phyloP scores from a whole-genome alignment of 2,113 vertebrate species.

The Lethenteron reissneri region DNA sequence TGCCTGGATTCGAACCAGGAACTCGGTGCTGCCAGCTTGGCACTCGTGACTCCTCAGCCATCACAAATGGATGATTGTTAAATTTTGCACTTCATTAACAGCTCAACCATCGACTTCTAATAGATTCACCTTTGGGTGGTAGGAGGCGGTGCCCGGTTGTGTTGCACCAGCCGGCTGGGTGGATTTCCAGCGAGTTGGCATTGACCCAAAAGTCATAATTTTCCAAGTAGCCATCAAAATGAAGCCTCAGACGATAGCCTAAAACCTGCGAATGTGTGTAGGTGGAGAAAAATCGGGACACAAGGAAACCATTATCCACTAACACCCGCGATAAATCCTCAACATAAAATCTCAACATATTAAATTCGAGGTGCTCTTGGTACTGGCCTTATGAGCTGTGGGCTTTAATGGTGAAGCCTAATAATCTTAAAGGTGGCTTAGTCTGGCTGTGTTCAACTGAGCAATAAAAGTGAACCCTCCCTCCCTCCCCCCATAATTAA shows the following conservation, averaged over 20 bases:
- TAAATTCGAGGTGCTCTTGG: neutral
- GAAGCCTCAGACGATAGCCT: conserved; percentile 68
- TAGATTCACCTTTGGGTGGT: conserved; percentile 66
- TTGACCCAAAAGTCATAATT: conserved; percentile 98
- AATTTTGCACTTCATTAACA: no score
- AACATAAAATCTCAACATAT: no score
- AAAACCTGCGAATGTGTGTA: conserved; percentile 36
- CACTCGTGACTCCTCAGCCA: no score
- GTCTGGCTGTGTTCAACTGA: no score
- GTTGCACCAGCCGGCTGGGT: conserved; percentile 76
- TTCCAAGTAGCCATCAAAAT: conserved; percentile 88
- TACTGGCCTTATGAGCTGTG: neutral
- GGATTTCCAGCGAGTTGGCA: conserved; percentile 66
- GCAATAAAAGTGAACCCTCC: no score
- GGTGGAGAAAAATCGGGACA: neutral
- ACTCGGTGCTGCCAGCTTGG: no score
- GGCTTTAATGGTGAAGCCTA: neutral
- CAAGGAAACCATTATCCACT: neutral
- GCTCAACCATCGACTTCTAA: no score
- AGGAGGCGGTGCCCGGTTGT: conserved; percentile 74
- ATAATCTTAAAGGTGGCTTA: neutral
- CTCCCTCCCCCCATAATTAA: no score
- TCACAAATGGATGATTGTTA: no score
- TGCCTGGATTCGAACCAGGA: no score
- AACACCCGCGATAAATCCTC: neutral